Evolutionary conservation across 2,888 invertebrate genomes (phyloP).

Genomic region (Hypsopygia costalis): DNA sequence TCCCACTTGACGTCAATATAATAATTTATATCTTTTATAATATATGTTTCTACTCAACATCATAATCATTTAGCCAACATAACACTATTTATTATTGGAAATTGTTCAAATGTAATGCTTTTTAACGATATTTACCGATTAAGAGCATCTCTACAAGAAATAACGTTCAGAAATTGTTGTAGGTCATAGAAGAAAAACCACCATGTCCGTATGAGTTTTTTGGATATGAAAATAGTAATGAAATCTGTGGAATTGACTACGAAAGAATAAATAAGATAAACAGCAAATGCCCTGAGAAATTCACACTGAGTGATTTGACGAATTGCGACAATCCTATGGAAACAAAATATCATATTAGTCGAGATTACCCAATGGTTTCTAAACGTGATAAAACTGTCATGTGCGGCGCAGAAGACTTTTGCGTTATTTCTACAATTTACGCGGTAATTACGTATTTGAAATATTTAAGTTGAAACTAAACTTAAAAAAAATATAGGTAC

Average conservation of each 20-base stretch:
- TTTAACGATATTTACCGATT: too few species aligned
- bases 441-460: slow-evolving; percentile 28
- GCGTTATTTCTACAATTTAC: slow-evolving; percentile 47
- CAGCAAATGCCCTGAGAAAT: slow-evolving; percentile 26
- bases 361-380: slow-evolving; percentile 24
- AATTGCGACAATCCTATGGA: slow-evolving; percentile 49
- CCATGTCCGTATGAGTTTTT: slow-evolving; percentile 53
- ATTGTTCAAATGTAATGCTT: too few species aligned
- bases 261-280: slow-evolving; percentile 21
- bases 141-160: not conserved
- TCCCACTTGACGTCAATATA: too few species aligned
- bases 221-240: slow-evolving; percentile 23
- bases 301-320: slow-evolving; percentile 32
- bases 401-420: slow-evolving; percentile 40
- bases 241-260: slow-evolving; percentile 37
- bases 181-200: slow-evolving; percentile 47
- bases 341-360: slow-evolving; percentile 38
- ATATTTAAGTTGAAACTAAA: too few species aligned
- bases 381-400: slow-evolving; percentile 27
- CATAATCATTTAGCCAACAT: too few species aligned
- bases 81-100: too few species aligned
- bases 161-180: slow-evolving; percentile 16
- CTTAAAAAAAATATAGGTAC: too few species aligned
- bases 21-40: too few species aligned
- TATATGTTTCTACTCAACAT: too few species aligned